Evolutionary conservation across 1,140 invertebrate genomes (phyloP).

Genomic region (Macrostomum lignano): DNA sequence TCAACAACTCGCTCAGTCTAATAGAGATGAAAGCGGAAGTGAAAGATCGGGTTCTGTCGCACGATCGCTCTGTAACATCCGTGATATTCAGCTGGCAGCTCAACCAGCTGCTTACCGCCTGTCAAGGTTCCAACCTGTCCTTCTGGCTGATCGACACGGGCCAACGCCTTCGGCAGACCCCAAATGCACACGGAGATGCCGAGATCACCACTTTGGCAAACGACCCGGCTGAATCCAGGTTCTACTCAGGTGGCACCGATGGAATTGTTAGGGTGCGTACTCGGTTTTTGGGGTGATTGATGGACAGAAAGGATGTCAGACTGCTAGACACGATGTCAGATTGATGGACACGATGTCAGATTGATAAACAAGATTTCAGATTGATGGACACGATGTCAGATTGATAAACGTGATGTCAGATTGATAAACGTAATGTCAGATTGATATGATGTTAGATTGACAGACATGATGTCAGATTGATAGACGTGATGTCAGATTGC

Average conservation of each 20-base stretch:
- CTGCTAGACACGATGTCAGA: too few relatives aligned
- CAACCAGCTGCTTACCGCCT: constrained; percentile 24
- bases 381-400: too few relatives aligned
- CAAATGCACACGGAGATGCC: constrained; percentile 15
- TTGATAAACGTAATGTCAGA: too few relatives aligned
- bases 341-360: too few relatives aligned
- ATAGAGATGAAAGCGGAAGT: constrained; percentile 25
- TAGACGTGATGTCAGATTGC: too few relatives aligned
- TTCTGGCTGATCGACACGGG: constrained; percentile 27
- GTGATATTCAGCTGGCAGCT: constrained; percentile 19
- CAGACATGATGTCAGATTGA: too few relatives aligned
- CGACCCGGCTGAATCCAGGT: constrained; percentile 16
- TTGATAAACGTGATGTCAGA: too few relatives aligned
- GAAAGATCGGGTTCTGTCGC: constrained; percentile 18
- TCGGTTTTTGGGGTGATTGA: too few relatives aligned
- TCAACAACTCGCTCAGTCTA: constrained; percentile 20
- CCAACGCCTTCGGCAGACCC: constrained; percentile 25
- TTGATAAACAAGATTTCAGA: too few relatives aligned
- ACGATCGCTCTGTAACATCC: constrained; percentile 20
- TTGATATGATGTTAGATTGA: too few relatives aligned
- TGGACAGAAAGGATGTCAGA: too few relatives aligned
- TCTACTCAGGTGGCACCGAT: constrained; percentile 21
- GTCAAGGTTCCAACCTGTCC: constrained; percentile 19
- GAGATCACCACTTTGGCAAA: constrained; percentile 22
- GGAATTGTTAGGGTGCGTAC: too few relatives aligned